Base-by-base conservation (phyloP, 1,140 invertebrate genomes). In the Dufourea novaeangliae region DNA sequence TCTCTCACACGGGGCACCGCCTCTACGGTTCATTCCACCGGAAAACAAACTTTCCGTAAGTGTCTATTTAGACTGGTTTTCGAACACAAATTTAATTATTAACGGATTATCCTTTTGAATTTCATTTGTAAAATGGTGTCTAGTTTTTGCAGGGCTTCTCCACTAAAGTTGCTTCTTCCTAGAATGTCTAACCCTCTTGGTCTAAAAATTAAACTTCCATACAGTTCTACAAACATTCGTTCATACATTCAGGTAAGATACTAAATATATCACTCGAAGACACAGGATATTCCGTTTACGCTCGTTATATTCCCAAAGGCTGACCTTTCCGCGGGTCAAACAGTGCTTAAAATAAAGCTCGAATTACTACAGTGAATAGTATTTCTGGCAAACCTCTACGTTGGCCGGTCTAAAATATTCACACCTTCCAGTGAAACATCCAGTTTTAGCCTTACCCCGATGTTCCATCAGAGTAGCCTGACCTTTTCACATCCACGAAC, bases 401-500 rank as follows among this genome's bases (percentile, higher is more conserved):
- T 8, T 50, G 46, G 46, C 46, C 46, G 7, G 7, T 4, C 5
- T n/a, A n/a, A 50, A 50, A 50, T 7, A n/a, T n/a, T 50, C 46
- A n/a, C 6, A 14, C 2, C 0, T 46, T n/a, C 46, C n/a, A 50
- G 8, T n/a, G 6, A n/a, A 50, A 6, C 8, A 50, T 50, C 20
- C 20, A 50, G n/a, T 50, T 50, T 50, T 50, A 50, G n/a, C n/a
- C n/a, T n/a, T n/a, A 50, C 46, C 46, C 46, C 46, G 46, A 50
- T 7, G 46, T 7, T 22, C 20, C 46, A n/a, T 17, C 41, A 20
- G 41, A 46, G 41, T 20, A n/a, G n/a, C n/a, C 3, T 46, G 41
- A n/a, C 46, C 20, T 50, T 50, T 50, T 7, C n/a, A 7, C 46
- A 3, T 4, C 46, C 20, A 0, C 14, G 20, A 50, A 50, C n/a